Evolutionary conservation across 2,888 invertebrate genomes (phyloP), one percentile per base, ranked within the genome.

Genomic region (Entomobrya multifasciata): DNA sequence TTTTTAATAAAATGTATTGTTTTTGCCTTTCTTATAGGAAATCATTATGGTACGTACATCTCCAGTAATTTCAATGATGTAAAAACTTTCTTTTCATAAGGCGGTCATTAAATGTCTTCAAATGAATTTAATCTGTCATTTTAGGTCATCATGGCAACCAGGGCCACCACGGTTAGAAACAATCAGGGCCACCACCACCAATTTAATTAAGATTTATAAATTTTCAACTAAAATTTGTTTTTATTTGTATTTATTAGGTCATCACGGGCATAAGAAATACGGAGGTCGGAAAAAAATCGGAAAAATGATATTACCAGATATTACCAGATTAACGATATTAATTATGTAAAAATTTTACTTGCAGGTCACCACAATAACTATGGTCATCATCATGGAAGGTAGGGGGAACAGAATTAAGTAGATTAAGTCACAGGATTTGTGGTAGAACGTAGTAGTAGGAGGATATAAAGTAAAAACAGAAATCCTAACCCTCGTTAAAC

Each of bases 351-450:
- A 62, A 36, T 70, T 70, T 70, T 44, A 17, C 5, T 67, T n/a
- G 27, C 36, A 11, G 4, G 65, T 65, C 5, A 4, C n/a, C 25
- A 86, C n/a, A n/a, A n/a, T n/a, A n/a, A n/a, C n/a, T n/a, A n/a
- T n/a, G 85, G 86, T 17, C 87, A 87, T 55, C 87, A 87, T 49
- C 74, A 83, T 62, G 82, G 82, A 47, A 74, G 82, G 82, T 82
- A 79, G n/a, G n/a, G n/a, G n/a, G n/a, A n/a, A n/a, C n/a, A n/a
- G n/a, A n/a, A n/a, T n/a, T n/a, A n/a, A n/a, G n/a, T n/a, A n/a
- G n/a, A n/a, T n/a, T n/a, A n/a, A n/a, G n/a, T n/a, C n/a, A n/a
- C n/a, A n/a, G n/a, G n/a, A n/a, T n/a, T n/a, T n/a, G n/a, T n/a
- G n/a, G n/a, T n/a, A n/a, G n/a, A n/a, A n/a, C n/a, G n/a, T n/a